Percentiles rank a stretch among this genome's conserved stretches.
Evolutionary conservation across 2,797 vertebrate species (phyloP).

Genomic region (Threskiornis aethiopicus): DNA sequence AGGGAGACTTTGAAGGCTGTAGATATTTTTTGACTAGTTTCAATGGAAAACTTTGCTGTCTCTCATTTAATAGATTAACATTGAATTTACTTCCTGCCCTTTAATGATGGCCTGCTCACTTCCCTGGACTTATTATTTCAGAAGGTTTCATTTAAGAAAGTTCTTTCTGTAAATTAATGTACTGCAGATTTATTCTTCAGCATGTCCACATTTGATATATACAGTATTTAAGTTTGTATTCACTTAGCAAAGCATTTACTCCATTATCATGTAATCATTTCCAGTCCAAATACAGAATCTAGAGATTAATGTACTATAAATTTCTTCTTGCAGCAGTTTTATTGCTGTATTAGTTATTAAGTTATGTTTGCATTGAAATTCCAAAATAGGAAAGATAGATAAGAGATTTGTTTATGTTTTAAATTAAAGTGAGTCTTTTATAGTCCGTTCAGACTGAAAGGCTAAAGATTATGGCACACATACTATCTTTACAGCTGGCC

Average conservation of each 20-base stretch:
- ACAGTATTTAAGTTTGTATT: conserved; percentile 68
- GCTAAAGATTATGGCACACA: neutral
- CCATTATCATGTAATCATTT: conserved; percentile 72
- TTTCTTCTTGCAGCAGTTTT: conserved; percentile 68
- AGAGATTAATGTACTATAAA: conserved; percentile 70
- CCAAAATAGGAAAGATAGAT: conserved; percentile 58
- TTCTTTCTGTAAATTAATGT: conserved; percentile 64
- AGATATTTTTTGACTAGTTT: neutral
- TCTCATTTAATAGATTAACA: neutral
- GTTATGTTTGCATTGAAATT: conserved; percentile 59
- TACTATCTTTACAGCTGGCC: neutral
- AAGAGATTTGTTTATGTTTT: conserved; percentile 69
- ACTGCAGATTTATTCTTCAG: conserved; percentile 58
- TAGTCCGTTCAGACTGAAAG: conserved; percentile 16
- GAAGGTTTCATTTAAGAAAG: conserved; percentile 59
- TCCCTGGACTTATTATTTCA: conserved; percentile 56
- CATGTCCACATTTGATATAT: conserved; percentile 63
- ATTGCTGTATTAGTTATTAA: conserved; percentile 73
- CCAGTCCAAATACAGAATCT: conserved; percentile 66
- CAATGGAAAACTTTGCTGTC: neutral
- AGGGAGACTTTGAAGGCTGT: neutral
- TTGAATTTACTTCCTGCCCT: conserved; percentile 24
- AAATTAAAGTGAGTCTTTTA: conserved; percentile 40
- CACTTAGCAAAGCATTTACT: conserved; percentile 74
- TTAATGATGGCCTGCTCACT: conserved; percentile 21